Percentiles rank a stretch among this genome's conserved stretches.
phyloP scores from a whole-genome alignment of 2,888 invertebrate species.

The Troides helena region DNA sequence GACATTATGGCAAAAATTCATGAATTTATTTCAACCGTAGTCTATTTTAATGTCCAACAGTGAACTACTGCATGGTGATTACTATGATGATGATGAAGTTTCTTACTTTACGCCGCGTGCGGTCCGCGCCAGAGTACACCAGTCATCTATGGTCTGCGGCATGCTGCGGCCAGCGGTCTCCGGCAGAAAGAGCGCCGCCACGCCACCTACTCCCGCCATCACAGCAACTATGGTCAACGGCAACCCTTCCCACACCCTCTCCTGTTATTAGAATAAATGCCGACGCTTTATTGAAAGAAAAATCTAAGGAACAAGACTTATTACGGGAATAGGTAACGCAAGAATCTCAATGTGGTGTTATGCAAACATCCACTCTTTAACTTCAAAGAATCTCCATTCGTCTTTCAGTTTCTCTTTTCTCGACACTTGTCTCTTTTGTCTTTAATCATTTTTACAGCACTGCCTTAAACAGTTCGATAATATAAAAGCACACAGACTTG shows the following conservation, averaged over 20 bases:
- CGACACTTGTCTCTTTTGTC: too few species aligned
- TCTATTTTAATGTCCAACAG: too few species aligned
- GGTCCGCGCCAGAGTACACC: conserved; percentile 31
- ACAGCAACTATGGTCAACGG: conserved; percentile 50
- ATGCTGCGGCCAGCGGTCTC: conserved; percentile 52
- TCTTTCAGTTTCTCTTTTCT: too few species aligned
- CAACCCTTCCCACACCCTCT: conserved; percentile 48
- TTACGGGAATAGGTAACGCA: too few species aligned
- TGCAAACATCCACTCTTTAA: too few species aligned
- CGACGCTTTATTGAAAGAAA: too few species aligned
- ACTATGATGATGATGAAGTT: neutral
- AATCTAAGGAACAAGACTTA: too few species aligned
- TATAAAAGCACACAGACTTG: neutral
- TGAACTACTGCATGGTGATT: neutral
- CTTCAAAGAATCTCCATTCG: too few species aligned
- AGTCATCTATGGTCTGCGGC: conserved; percentile 50
- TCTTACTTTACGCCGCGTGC: conserved; percentile 21
- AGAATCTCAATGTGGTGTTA: too few species aligned
- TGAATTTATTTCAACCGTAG: too few species aligned
- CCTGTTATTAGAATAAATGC: conserved; percentile 39
- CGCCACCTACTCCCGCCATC: conserved; percentile 41
- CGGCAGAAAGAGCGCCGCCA: conserved; percentile 46
- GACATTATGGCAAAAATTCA: too few species aligned
- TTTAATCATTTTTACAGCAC: too few species aligned
- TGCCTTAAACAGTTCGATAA: neutral